Evolutionary conservation across 2,888 invertebrate species (phyloP).

Genomic region (Conops quadrifasciatus): DNA sequence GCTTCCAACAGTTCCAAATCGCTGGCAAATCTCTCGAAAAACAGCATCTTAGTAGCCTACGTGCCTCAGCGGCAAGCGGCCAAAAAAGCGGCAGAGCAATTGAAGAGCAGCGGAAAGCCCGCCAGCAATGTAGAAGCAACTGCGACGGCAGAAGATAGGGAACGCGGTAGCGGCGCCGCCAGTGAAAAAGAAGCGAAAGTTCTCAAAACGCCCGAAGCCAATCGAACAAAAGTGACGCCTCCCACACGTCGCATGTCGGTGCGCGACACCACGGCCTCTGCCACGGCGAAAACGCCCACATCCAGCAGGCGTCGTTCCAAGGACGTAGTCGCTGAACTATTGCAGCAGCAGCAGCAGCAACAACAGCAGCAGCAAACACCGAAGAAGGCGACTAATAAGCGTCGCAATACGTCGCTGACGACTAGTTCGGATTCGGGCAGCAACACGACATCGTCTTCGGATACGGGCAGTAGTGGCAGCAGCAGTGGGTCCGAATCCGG

Average conservation of each 20-base stretch:
- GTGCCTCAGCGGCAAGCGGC: constrained; percentile 91
- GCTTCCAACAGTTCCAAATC: constrained; percentile 47
- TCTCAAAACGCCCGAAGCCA: constrained; percentile 60
- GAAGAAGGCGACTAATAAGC: constrained; percentile 47
- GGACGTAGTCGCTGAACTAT: constrained; percentile 43
- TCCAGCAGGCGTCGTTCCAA: constrained; percentile 52
- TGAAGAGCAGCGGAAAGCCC: constrained; percentile 77
- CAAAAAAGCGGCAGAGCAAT: constrained; percentile 89
- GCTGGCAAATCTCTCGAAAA: constrained; percentile 48
- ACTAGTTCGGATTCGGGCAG: constrained; percentile 58
- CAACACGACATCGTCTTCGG: constrained; percentile 52
- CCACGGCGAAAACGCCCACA: constrained; percentile 38
- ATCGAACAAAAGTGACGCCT: constrained; percentile 40
- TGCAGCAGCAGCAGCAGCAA: constrained; percentile 30
- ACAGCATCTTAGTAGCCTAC: constrained; percentile 76
- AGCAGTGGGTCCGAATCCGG: constrained; percentile 49
- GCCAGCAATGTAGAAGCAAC: constrained; percentile 52
- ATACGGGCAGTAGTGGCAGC: constrained; percentile 52
- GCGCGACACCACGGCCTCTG: constrained; percentile 42
- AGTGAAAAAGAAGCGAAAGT: constrained; percentile 50
- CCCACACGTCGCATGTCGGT: constrained; percentile 50
- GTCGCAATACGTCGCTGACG: constrained; percentile 50
- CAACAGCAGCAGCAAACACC: constrained; percentile 38
- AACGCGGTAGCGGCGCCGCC: constrained; percentile 49
- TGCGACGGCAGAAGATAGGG: constrained; percentile 44